phyloP scores from a whole-genome alignment of 2,797 vertebrate genomes.

The Spinus pinus region DNA sequence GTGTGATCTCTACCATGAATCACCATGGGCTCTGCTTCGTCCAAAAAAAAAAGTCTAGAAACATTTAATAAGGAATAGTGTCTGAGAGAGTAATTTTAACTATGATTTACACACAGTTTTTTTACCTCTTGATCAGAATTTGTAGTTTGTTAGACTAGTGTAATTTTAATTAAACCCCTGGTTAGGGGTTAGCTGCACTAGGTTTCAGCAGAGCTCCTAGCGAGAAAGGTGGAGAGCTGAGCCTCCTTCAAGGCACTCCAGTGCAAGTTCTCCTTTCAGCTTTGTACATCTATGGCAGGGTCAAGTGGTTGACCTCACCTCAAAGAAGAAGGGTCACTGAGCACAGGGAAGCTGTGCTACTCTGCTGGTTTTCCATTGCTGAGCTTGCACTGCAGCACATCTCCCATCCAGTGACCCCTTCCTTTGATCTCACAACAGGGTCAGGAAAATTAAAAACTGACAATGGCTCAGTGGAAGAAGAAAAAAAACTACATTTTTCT shows the following conservation, averaged over 20 bases:
- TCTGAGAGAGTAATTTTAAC: neutral
- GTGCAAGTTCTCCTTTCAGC: neutral
- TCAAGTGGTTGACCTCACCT: neutral
- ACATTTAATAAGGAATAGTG: neutral
- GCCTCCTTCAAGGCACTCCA: neutral
- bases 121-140: neutral
- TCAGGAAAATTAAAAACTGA: neutral
- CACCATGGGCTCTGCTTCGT: neutral
- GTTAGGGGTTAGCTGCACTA: neutral
- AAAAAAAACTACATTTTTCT: neutral
- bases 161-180: neutral
- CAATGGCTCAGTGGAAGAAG: neutral
- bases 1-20: neutral
- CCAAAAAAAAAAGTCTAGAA: neutral
- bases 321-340: neutral
- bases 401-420: neutral
- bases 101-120: neutral
- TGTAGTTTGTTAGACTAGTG: neutral
- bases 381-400: neutral
- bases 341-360: neutral
- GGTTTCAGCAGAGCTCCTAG: neutral
- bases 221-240: neutral
- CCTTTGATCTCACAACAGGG: neutral
- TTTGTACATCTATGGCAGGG: neutral
- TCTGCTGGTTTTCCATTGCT: neutral